Base-by-base conservation (phyloP, 2,888 invertebrate genomes). In the Lagria hirta region DNA sequence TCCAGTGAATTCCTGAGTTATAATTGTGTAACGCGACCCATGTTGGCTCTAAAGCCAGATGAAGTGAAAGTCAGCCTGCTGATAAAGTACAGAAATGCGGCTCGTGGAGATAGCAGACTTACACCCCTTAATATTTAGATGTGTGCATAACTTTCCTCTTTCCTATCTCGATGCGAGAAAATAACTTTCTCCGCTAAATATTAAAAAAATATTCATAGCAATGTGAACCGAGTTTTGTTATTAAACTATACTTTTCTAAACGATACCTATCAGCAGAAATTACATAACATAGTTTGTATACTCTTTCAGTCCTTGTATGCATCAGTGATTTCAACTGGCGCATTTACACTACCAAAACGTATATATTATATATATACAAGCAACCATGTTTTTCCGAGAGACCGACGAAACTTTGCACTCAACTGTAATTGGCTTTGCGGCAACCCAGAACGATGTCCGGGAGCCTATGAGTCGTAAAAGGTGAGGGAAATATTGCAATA, bases 401-500 rank as follows among this genome's bases (percentile, higher is more conserved):
- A 8, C 47, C 37, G 47, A 53, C 48, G 50, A 50, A 54, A 54
- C 51, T 49, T 53, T 54, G 51, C 57, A 55, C 53, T 57, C 52
- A 53, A 38, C 47, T 37, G 47, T 55, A 55, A 57, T 57, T 57
- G 54, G 51, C 51, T 47, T 18, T 29, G 43, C 43, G 48, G 43
- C 33, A 43, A 40, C 34, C 48, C 43, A 37, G 44, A 46, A 49
- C 41, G 45, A 41, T 36, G 47, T 48, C 46, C 51, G 48, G 51
- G 48, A 49, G 54, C 55, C 55, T 54, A 57, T 54, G 52, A 50
- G 48, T 48, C 52, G 54, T 51, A 53, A 58, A 54, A 54, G 49
- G 48, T 54, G 47, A 50, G 51, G 54, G 52, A 60, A 60, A 57
- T 60, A 60, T 60, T 49, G 57, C 57, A 56, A 58, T 60, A 57